Conservation (phyloP, 1,140 invertebrate species). For the Cryptotermes secundus region DNA sequence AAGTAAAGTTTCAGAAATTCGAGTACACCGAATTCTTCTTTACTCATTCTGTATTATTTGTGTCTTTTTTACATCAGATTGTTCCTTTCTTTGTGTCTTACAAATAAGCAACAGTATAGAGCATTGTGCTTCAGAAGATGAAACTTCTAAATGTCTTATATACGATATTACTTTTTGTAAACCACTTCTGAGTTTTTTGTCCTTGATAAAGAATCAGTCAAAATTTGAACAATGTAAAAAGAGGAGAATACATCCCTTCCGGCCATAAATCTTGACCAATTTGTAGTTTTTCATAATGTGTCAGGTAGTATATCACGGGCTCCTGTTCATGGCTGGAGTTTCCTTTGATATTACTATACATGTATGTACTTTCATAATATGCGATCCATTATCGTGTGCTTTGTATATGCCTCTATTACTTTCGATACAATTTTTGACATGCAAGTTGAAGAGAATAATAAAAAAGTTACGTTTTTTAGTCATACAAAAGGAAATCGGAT, state of each 20-base stretch:
- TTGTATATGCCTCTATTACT: not conserved
- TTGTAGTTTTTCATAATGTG: not conserved
- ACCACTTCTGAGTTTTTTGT: no score
- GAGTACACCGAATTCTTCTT: no score
- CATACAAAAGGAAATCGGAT: conserved; percentile 1
- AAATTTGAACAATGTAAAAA: not conserved
- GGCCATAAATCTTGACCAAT: not conserved
- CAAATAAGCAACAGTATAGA: no score
- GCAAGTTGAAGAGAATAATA: not conserved
- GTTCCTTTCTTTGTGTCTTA: no score
- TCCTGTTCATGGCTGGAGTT: not conserved
- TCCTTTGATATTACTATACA: not conserved
- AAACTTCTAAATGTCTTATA: no score
- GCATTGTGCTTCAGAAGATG: no score
- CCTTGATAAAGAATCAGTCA: no score
- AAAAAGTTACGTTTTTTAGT: conserved; percentile 7
- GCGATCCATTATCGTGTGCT: not conserved
- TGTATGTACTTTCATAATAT: not conserved
- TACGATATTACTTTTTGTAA: no score
- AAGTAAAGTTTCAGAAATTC: no score
- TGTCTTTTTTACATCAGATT: no score
- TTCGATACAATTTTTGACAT: not conserved
- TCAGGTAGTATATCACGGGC: not conserved
- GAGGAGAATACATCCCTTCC: not conserved
- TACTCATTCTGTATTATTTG: no score